phyloP scores from a whole-genome alignment of 2,888 invertebrate species.

The Geotrupes spiniger region DNA sequence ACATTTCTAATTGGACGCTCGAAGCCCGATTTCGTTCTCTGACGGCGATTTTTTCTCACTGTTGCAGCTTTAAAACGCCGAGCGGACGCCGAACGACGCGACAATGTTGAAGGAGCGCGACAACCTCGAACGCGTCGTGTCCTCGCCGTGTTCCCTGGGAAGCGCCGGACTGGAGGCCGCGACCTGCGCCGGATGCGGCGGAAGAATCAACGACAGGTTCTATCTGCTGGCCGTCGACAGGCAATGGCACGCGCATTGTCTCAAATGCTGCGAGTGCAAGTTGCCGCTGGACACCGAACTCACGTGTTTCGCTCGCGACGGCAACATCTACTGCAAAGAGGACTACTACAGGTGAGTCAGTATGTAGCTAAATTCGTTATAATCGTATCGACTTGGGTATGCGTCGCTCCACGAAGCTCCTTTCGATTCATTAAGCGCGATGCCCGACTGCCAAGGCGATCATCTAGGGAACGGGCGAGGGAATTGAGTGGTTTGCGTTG shows the following conservation, averaged over 20 bases:
- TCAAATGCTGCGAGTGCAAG: slow-evolving; percentile 82
- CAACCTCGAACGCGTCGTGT: slow-evolving; percentile 54
- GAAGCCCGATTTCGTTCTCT: no score
- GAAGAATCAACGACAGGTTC: slow-evolving; percentile 60
- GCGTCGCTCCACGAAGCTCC: no score
- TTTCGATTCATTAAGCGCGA: slow-evolving; percentile 5
- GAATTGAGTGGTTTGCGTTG: slow-evolving; percentile 8
- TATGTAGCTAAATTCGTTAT: no score
- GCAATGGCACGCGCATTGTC: slow-evolving; percentile 85
- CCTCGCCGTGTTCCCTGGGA: slow-evolving; percentile 49
- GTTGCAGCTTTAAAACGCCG: no score
- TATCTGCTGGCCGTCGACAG: slow-evolving; percentile 83
- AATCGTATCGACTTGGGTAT: no score
- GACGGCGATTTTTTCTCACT: no score
- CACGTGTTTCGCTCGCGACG: slow-evolving; percentile 86
- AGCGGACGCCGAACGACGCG: no score
- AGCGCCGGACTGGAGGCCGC: slow-evolving; percentile 44
- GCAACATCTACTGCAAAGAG: slow-evolving; percentile 90
- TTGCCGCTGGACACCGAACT: slow-evolving; percentile 80
- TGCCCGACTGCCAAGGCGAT: not conserved
- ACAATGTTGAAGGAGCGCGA: slow-evolving; percentile 69
- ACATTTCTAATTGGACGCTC: no score
- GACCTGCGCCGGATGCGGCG: slow-evolving; percentile 62
- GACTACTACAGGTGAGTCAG: slow-evolving; percentile 83
- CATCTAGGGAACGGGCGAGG: slow-evolving; percentile 1